A percentile compares a stretch with the other conserved stretches of the same genome.
Evolutionary conservation across 2,113 vertebrate species (phyloP).

Genomic region (Nicator chloris): DNA sequence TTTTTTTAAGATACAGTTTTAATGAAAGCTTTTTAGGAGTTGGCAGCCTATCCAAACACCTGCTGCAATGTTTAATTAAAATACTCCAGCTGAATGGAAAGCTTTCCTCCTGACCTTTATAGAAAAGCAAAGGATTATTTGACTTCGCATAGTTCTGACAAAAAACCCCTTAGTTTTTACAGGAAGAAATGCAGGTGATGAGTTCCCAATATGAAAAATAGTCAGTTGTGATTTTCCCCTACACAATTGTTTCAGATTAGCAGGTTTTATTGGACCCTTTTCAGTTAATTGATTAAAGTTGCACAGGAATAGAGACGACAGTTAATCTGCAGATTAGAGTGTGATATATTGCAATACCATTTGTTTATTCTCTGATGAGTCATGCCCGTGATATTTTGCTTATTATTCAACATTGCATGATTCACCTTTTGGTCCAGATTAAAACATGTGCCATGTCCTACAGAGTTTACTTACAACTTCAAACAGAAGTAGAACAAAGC

Average conservation of each 20-base stretch:
- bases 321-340: not conserved
- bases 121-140: conserved; percentile 20
- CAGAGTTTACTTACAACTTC: not conserved
- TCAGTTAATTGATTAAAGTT: not conserved
- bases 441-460: not conserved
- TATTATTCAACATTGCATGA: not conserved
- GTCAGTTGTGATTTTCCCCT: not conserved
- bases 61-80: conserved; percentile 59
- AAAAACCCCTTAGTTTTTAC: not conserved
- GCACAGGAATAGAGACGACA: not conserved
- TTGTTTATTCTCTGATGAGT: not conserved
- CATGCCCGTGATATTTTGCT: not conserved
- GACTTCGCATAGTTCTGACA: not conserved
- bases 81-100: conserved; percentile 10
- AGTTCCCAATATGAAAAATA: not conserved
- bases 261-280: not conserved
- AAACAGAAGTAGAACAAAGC: not conserved
- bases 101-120: conserved; percentile 35
- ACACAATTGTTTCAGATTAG: not conserved
- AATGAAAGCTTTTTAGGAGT: not conserved
- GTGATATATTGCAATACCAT: not conserved
- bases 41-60: conserved; percentile 28
- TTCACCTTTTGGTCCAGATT: not conserved
- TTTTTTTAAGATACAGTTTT: not conserved
- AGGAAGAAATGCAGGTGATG: not conserved